phyloP scores from a whole-genome alignment of 2,888 invertebrate genomes.

The Syritta pipiens region DNA sequence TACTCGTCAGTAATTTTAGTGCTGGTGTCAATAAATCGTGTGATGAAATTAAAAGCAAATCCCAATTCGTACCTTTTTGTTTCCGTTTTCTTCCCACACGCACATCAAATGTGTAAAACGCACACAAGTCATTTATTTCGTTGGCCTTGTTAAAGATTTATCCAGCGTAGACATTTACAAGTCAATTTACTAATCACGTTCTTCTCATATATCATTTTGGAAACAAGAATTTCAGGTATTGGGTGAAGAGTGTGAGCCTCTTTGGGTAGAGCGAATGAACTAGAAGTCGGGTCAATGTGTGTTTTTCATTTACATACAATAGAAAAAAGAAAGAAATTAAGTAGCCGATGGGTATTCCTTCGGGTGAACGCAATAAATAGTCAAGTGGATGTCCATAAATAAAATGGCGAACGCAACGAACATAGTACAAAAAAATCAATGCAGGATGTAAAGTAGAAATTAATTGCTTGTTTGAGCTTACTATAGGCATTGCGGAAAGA shows the following conservation, averaged over 20 bases:
- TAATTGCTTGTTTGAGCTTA: constrained; percentile 35
- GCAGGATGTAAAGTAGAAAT: constrained; percentile 35
- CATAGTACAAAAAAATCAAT: constrained; percentile 28
- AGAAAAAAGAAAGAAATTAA: constrained; percentile 20
- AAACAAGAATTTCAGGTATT: constrained; percentile 22
- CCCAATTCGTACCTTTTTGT: constrained; percentile 13
- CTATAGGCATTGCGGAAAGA: constrained; percentile 3
- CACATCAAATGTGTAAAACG: neutral
- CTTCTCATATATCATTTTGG: constrained; percentile 38
- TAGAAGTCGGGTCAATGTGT: neutral
- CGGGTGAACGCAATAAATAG: constrained; percentile 70
- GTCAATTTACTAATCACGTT: constrained; percentile 54
- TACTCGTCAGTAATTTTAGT: no score
- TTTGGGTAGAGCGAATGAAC: constrained; percentile 10
- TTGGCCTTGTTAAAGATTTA: constrained; percentile 33
- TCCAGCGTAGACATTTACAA: constrained; percentile 37
- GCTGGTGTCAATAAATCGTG: constrained; percentile 46
- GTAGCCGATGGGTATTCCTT: constrained; percentile 7
- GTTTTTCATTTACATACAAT: neutral
- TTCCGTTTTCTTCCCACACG: neutral
- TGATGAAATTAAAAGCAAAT: constrained; percentile 34
- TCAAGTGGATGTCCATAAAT: constrained; percentile 71
- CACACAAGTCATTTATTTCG: neutral
- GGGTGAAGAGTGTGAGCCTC: neutral
- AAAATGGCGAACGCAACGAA: constrained; percentile 48